Base-by-base conservation (phyloP, 2,888 invertebrate species). In the Aethes cnicana region DNA sequence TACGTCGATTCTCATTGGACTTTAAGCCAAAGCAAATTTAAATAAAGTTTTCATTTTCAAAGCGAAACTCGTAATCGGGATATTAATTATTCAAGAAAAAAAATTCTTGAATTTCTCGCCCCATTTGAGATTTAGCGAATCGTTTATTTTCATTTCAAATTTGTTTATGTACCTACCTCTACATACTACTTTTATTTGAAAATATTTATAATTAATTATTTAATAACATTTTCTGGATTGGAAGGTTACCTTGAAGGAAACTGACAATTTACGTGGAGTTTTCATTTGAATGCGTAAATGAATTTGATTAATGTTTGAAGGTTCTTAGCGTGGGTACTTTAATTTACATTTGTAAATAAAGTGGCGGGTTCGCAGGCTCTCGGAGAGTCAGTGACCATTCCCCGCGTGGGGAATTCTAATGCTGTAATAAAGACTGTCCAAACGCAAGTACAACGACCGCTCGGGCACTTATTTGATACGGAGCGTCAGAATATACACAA, bases 61-160 rank as follows among this genome's bases (percentile, higher is more conserved):
- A 56, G 52, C 26, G 33, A 55, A 61, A 52, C 49, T 44, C 46
- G 55, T 49, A 62, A 62, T 57, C 33, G 39, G 47, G 46, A 17
- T 54, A 62, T 64, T 64, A 61, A 64, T 62, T 64, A 66, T 64
- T 63, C 53, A 61, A 58, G 58, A 59, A 66, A 62, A 63, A 57
- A n/a, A n/a, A n/a, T n/a, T 48, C 56, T 57, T 44, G 53, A 56
- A 55, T 53, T 57, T 55, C 44, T 55, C 54, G 50, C 54, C 47
- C 58, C 53, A 55, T 55, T 64, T 58, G 54, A 49, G 57, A 56
- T 47, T 17, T 57, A 39, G 49, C 30, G 39, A 60, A 63, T 55
- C 58, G 59, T 54, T 64, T 65, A 62, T 64, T 56, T 58, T 66
- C 61, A 63, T 66, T 56, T 50, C 7, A 39, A 30, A 36, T 35